phyloP scores from a whole-genome alignment of 2,797 vertebrate species.

The Catharus ustulatus region DNA sequence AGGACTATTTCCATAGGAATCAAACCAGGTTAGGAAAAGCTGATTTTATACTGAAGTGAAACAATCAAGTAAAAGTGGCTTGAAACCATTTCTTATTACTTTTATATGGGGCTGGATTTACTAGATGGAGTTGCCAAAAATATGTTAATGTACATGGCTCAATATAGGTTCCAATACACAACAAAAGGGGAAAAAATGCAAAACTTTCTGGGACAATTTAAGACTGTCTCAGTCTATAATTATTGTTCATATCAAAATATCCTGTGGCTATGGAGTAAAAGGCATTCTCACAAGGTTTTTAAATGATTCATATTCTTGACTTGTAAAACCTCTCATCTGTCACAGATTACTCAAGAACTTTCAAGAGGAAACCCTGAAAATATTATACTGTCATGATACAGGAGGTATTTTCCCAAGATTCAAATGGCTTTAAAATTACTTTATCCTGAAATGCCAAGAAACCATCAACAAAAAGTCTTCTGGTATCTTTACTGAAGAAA shows the following conservation, averaged over 20 bases:
- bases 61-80: not conserved
- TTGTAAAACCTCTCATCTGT: slow-evolving; percentile 32
- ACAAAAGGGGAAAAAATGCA: not conserved
- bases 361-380: not conserved
- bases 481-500: not conserved
- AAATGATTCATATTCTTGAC: slow-evolving; percentile 24
- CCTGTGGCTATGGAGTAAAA: slow-evolving; percentile 11
- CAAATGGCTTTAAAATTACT: not conserved
- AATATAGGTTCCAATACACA: not conserved
- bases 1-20: not conserved
- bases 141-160: not conserved
- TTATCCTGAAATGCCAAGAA: not conserved
- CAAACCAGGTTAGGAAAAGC: not conserved
- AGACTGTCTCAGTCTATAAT: slow-evolving; percentile 14
- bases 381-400: not conserved
- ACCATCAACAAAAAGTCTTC: not conserved
- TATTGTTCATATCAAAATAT: slow-evolving; percentile 11
- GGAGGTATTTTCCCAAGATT: slow-evolving; percentile 1
- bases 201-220: not conserved
- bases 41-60: not conserved
- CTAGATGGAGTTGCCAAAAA: not conserved
- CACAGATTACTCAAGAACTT: slow-evolving; percentile 19
- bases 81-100: not conserved
- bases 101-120: not conserved
- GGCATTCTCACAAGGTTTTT: not conserved